Evolutionary conservation across 1,140 invertebrate species (phyloP).

Genomic region (Zelostemma sp.): DNA sequence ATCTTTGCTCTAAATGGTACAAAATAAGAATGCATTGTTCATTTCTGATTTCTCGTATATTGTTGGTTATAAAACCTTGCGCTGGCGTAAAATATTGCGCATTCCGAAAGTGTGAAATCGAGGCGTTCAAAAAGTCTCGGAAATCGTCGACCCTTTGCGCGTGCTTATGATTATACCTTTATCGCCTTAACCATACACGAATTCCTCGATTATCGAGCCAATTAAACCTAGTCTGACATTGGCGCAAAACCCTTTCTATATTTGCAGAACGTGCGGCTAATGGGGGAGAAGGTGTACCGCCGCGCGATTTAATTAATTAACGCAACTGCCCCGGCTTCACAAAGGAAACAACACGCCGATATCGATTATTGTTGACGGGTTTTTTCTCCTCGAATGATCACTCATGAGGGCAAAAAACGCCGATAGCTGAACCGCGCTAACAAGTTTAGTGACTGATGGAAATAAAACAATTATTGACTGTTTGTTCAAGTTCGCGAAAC

Average conservation of each 20-base stretch:
- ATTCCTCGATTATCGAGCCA: constrained; percentile 30
- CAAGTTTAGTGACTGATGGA: not conserved
- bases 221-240: constrained; percentile 33
- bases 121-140: too few relatives aligned
- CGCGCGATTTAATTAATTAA: constrained; percentile 49
- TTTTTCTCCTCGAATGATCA: not conserved
- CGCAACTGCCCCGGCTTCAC: constrained; percentile 21
- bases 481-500: not conserved
- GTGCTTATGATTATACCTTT: too few relatives aligned
- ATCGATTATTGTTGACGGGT: not conserved
- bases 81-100: too few relatives aligned
- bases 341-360: constrained; percentile 12
- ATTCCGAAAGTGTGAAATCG: too few relatives aligned
- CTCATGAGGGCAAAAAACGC: not conserved
- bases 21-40: too few relatives aligned
- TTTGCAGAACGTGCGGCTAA: too few relatives aligned
- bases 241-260: constrained; percentile 14
- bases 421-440: not conserved
- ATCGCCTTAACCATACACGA: constrained; percentile 7
- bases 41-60: too few relatives aligned
- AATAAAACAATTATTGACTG: not conserved
- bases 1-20: too few relatives aligned
- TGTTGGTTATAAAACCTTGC: too few relatives aligned
- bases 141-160: too few relatives aligned
- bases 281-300: constrained; percentile 4